Evolutionary conservation across 2,888 invertebrate species (phyloP), one percentile per base, ranked within the genome.

Genomic region (Anodontia alba): DNA sequence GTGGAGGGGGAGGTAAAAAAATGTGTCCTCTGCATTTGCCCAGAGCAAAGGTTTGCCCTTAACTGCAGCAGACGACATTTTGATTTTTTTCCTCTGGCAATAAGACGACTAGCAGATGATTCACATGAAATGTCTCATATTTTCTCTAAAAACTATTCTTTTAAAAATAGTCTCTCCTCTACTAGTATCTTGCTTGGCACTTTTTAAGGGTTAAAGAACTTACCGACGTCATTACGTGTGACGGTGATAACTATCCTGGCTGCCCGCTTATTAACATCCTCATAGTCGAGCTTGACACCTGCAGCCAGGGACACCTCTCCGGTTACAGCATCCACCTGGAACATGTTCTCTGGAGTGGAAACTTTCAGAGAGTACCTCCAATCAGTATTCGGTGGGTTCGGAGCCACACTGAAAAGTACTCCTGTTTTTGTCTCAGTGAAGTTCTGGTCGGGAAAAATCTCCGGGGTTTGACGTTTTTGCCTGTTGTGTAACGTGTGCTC

Each of bases 391-490:
- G 66, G 54, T 23, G 69, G 62, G 17, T 17, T 31, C 15, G 62
- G 38, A 8, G 42, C 20, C 0, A 78, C 57, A 3, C 75, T 68
- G 51, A 84, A 83, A 7, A 86, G 33, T 7, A 62, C 1, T 10
- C 83, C 83, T 0, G 80, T 82, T 0, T 69, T 51, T n/a, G 81
- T 84, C 69, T 86, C 86, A 1, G 66, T 31, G 0, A 81, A 70
- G 17, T 38, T 57, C 46, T 43, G n/a, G 1, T 23, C 38, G 0
- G 71, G 46, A 20, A 76, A 54, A 7, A 43, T 62, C 26, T 77
- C 79, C 12, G 54, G 23, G 5, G 73, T 69, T 31, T 76, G 51
- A n/a, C 81, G 74, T 68, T 38, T 69, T 17, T 73, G 71, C 49
- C 73, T 38, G 8, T 31, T 31, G 36, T 31, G 49, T n/a, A n/a